Conservation (phyloP, 2,888 invertebrate species). For the Drosophila merina region DNA sequence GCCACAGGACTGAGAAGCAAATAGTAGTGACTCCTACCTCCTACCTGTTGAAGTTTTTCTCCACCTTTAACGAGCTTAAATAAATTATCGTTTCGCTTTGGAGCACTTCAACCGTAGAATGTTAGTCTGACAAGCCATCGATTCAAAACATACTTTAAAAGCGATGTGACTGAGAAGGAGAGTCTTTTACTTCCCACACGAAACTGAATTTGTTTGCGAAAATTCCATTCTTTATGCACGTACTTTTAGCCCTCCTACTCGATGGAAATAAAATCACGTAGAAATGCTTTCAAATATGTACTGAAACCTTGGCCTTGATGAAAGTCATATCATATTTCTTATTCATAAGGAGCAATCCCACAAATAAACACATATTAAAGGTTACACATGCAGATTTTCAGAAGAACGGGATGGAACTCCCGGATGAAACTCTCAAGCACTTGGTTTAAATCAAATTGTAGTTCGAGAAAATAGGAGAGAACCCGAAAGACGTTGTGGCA, state of each 20-base stretch:
- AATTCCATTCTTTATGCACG: slow-evolving; percentile 28
- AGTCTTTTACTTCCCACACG: background rate
- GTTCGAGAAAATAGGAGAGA: slow-evolving; percentile 25
- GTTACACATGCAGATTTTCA: slow-evolving; percentile 8
- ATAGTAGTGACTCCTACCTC: background rate
- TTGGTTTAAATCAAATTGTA: slow-evolving; percentile 36
- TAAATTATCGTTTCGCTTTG: slow-evolving; percentile 33
- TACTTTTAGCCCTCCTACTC: slow-evolving; percentile 26
- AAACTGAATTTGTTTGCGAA: slow-evolving; percentile 31
- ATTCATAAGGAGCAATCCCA: background rate
- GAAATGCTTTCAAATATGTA: slow-evolving; percentile 43
- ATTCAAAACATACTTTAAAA: background rate
- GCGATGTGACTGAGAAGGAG: background rate
- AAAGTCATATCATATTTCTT: background rate
- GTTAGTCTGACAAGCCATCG: slow-evolving; percentile 7
- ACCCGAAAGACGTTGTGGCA: slow-evolving; percentile 6
- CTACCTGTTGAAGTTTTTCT: slow-evolving; percentile 23
- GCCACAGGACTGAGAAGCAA: slow-evolving; percentile 4
- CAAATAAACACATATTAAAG: slow-evolving; percentile 8
- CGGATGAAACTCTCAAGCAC: slow-evolving; percentile 13
- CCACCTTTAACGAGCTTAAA: slow-evolving; percentile 14
- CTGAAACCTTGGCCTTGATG: slow-evolving; percentile 34
- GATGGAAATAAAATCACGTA: slow-evolving; percentile 55
- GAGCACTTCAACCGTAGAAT: slow-evolving; percentile 5
- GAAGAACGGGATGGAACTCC: background rate